These are phyloP conservation scores for Puma concolor DNA, from an alignment of 2,113 vertebrate species.

Conservation along the genomic window DNA sequence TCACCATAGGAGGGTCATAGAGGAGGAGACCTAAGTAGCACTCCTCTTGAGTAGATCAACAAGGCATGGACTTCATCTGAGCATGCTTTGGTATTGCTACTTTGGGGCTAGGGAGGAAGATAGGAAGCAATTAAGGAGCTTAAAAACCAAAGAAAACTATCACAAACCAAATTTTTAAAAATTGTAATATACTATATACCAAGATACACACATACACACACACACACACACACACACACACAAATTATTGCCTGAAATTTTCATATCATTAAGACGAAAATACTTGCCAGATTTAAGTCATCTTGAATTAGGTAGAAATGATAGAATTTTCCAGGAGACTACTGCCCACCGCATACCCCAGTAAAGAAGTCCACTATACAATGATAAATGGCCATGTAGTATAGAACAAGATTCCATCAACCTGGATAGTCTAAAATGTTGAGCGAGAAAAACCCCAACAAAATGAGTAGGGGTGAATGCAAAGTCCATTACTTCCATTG, in stretches of 20 bases:
- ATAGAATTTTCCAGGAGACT: neutral
- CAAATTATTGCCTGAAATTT: neutral
- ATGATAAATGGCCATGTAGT: neutral
- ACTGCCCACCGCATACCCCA: neutral
- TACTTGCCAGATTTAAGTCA: neutral
- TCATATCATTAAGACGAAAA: neutral
- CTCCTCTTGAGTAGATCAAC: neutral
- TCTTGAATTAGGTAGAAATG: neutral
- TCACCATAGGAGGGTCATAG: neutral
- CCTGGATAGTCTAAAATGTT: neutral
- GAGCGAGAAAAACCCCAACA: neutral
- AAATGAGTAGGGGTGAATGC: constrained; percentile 27
- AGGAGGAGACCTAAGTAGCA: neutral
- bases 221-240: neutral
- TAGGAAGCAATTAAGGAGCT: neutral
- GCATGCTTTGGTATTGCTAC: neutral
- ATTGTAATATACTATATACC: neutral
- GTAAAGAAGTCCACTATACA: neutral
- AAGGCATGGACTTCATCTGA: neutral
- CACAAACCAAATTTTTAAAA: neutral
- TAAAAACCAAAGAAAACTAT: neutral
- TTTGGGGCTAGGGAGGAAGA: neutral
- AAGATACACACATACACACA: neutral
- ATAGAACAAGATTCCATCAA: constrained; percentile 35
- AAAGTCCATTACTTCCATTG: constrained; percentile 19